Percentiles rank a stretch among this genome's conserved stretches.
Conservation (phyloP, 2,797 vertebrate species). For the Meda fulgida region DNA sequence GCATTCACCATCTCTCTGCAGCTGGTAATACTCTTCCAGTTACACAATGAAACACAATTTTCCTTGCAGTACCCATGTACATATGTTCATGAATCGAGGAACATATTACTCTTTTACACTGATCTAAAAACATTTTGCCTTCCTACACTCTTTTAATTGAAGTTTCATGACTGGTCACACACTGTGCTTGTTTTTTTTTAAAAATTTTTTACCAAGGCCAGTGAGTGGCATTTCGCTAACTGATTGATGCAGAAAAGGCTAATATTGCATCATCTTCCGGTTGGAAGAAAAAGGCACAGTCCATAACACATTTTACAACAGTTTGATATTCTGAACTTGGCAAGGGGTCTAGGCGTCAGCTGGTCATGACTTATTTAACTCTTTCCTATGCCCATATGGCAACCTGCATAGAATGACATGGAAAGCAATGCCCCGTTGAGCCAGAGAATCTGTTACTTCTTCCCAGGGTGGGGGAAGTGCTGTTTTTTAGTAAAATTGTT, state of each 20-base stretch:
- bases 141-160: constrained; percentile 20
- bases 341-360: constrained; percentile 68
- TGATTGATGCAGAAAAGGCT: constrained; percentile 46
- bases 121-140: constrained; percentile 26
- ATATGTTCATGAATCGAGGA: too few species aligned
- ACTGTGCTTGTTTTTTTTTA: neutral
- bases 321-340: constrained; percentile 50
- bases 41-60: constrained; percentile 45
- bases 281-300: neutral
- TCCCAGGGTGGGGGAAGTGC: constrained; percentile 49
- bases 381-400: constrained; percentile 79
- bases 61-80: constrained; percentile 35
- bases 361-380: constrained; percentile 79
- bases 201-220: constrained; percentile 17
- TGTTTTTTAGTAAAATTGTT: constrained; percentile 73
- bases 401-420: constrained; percentile 67
- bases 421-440: constrained; percentile 63
- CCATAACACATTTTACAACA: constrained; percentile 9
- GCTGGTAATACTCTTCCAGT: constrained; percentile 30
- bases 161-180: constrained; percentile 14
- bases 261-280: constrained; percentile 53
- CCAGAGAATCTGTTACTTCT: constrained; percentile 64
- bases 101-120: constrained; percentile 15
- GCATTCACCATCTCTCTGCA: constrained; percentile 45
- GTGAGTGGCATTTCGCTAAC: constrained; percentile 22